Evolutionary conservation across 2,113 vertebrate species (phyloP).

Genomic region (Lepus europaeus): DNA sequence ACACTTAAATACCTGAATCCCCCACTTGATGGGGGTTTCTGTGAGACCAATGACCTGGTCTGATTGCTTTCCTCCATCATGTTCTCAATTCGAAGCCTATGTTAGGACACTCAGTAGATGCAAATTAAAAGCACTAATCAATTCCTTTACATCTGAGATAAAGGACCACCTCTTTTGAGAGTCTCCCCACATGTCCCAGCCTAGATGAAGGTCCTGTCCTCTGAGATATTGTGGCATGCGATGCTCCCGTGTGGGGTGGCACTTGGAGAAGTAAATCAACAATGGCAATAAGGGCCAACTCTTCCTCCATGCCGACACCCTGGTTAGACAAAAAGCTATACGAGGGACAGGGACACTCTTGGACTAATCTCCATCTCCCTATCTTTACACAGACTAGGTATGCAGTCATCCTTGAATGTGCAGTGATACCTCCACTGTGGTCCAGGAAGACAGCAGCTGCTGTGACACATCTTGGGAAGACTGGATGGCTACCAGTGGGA

Average conservation of each 20-base stretch:
- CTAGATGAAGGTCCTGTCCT: not conserved
- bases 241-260: not conserved
- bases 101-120: not conserved
- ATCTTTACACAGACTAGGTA: not conserved
- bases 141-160: not conserved
- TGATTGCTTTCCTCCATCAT: not conserved
- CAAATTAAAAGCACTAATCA: not conserved
- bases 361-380: not conserved
- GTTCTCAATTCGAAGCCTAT: not conserved
- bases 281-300: not conserved
- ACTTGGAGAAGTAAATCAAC: not conserved
- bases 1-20: not conserved
- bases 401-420: not conserved
- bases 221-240: not conserved
- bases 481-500: not conserved
- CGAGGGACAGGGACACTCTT: not conserved
- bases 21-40: not conserved
- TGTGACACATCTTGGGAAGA: not conserved
- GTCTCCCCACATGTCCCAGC: no score
- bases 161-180: not conserved
- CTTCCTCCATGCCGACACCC: rapidly evolving
- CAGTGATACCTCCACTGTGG: not conserved
- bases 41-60: not conserved
- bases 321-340: not conserved
- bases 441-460: not conserved